Evolutionary conservation across 2,888 invertebrate species (phyloP), one percentile per base, ranked within the genome.

Genomic region (Brenthis ino): DNA sequence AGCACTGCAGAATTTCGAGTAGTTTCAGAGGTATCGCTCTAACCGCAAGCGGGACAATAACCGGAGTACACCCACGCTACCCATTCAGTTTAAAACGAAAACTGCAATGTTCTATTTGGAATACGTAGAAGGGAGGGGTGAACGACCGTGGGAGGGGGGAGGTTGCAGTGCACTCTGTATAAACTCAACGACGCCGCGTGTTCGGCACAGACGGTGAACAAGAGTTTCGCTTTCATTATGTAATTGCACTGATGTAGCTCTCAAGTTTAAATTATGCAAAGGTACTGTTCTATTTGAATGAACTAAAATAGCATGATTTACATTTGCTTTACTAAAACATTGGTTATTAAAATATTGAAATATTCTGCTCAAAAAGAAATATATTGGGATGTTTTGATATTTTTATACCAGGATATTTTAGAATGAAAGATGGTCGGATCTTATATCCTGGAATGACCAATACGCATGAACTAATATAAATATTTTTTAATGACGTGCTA

Each of bases 51-150:
- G 72, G 77, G 73, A 77, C 77, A 70, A 74, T 75, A 85, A 83
- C 80, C 78, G 77, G 72, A 74, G 76, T 76, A 78, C 85, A 83
- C 87, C 85, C 85, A 86, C 87, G 80, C 80, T 79, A 71, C 78
- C 78, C 83, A 85, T 88, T 86, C 83, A 84, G 82, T 79, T 81
- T 83, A 77, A 79, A 84, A 83, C 81, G 79, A 86, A 87, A 86
- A 82, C 81, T 85, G 83, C 82, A 82, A 76, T 81, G 76, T 79
- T 80, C 78, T 79, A 81, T 79, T 77, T 77, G 77, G 77, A 73
- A 75, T 75, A 72, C 77, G 70, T 77, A 80, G 80, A 76, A 84
- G 85, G 81, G 79, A 68, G 70, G 74, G 75, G 75, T 88, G 83
- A 89, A 88, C 72, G 86, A 88, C 85, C 80, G 70, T 79, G 83